These are phyloP conservation scores for Ia io DNA, from an alignment of 2,113 vertebrate genomes.

Conservation along the genomic window DNA sequence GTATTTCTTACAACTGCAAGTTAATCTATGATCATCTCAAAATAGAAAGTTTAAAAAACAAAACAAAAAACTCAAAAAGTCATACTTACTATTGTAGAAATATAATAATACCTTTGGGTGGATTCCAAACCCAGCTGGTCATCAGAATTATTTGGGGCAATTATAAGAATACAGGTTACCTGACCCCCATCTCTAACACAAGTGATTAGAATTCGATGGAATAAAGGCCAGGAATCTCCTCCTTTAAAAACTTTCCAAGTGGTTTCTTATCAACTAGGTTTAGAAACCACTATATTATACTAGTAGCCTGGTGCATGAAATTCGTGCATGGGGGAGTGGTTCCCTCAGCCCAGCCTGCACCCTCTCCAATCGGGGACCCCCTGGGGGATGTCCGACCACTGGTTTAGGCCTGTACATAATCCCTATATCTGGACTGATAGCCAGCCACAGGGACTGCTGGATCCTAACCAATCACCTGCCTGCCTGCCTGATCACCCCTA, in stretches of 20 bases:
- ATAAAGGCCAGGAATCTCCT: background rate
- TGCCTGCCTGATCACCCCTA: too few relatives aligned
- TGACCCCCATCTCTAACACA: background rate
- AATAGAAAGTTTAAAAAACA: background rate
- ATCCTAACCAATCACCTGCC: too few relatives aligned
- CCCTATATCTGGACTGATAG: too few relatives aligned
- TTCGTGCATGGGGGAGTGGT: too few relatives aligned
- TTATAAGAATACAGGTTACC: background rate
- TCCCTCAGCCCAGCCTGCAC: too few relatives aligned
- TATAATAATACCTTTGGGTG: background rate
- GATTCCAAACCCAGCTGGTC: background rate
- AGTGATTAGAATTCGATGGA: background rate
- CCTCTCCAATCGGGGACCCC: too few relatives aligned
- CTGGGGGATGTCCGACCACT: too few relatives aligned
- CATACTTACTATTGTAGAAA: background rate
- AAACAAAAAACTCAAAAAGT: background rate
- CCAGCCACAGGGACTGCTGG: too few relatives aligned
- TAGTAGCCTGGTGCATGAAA: too few relatives aligned
- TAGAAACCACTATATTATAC: background rate
- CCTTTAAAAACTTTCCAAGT: background rate
- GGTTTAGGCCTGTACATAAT: too few relatives aligned
- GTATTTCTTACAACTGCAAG: background rate
- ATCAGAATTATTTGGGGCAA: background rate
- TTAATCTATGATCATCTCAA: background rate
- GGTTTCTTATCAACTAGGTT: background rate